Evolutionary conservation across 2,113 vertebrate species (phyloP).

Genomic region (Myiagra hebetior): DNA sequence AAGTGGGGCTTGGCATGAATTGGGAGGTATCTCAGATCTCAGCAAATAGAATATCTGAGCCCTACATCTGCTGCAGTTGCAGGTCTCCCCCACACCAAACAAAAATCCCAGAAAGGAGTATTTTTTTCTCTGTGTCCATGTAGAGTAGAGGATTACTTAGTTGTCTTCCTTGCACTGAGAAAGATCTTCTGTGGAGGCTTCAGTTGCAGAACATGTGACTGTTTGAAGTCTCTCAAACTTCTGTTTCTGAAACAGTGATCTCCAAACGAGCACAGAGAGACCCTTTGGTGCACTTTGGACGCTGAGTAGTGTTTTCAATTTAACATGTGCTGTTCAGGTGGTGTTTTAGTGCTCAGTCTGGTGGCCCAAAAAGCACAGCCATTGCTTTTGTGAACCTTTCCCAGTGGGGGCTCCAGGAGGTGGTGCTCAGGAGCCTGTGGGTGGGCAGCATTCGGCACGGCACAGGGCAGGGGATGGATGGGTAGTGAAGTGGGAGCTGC

Average conservation of each 20-base stretch:
- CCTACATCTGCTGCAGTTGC: not conserved
- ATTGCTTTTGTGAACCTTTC: not conserved
- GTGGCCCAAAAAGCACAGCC: not conserved
- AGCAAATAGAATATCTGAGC: not conserved
- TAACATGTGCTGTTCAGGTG: not conserved
- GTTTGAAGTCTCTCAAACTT: not conserved
- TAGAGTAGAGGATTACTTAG: not conserved
- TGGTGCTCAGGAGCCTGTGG: not conserved
- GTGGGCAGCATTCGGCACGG: fast-evolving
- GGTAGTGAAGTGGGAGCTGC: not conserved
- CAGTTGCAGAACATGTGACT: not conserved
- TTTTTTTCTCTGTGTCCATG: not conserved
- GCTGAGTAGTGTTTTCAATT: not conserved
- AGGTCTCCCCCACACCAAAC: not conserved
- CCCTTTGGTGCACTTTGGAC: not conserved
- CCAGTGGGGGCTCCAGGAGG: not conserved
- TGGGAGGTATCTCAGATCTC: not conserved
- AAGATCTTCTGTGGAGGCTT: not conserved
- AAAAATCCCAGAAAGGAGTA: not conserved
- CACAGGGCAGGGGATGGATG: not conserved
- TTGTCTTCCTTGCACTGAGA: not conserved
- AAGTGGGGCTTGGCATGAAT: not conserved
- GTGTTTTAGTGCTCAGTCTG: not conserved
- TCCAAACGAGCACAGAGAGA: not conserved
- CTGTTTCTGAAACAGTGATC: not conserved